Evolutionary conservation across 2,797 vertebrate genomes (phyloP), one percentile per base, ranked within the genome.

Genomic region (Acanthiza pusilla): DNA sequence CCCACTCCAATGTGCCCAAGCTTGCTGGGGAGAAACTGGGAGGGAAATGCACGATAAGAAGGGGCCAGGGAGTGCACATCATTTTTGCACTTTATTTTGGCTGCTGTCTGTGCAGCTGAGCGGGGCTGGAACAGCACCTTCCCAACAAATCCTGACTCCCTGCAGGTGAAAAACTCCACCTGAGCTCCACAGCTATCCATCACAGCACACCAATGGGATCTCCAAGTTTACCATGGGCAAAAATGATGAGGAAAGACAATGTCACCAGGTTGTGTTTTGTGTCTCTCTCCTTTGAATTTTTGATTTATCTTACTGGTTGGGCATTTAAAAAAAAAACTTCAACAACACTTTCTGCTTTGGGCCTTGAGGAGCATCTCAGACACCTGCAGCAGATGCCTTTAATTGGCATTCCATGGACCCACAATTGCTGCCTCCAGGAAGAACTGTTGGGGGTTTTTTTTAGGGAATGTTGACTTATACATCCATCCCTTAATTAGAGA

Each of bases 131-230:
- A 5, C 16, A n/a, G 27, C 19, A 23, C 27, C 48, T 54, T 47
- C 42, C 40, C 40, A 40, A 40, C 40, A 40, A 14, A 40, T 40
- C 40, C 40, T 40, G 40, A 14, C 40, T 40, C 40, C 40, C 40
- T 40, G 40, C 40, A 40, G 40, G 40, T 40, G 11, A 40, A 40
- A 40, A 40, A 40, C 34, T 13, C 1, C 2, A 10, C 10, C 3
- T n/a, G 17, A 15, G 27, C 5, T 32, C 27, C 38, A 21, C 71
- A 47, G 5, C 53, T 3, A 23, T 6, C 0, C 0, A 22, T 34
- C 23, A 2, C n/a, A 20, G 2, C 67, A 7, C 25, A 16, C 16
- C 1, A 3, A 23, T 1, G 16, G 3, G 13, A 19, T 18, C 36
- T 11, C 60, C 30, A 23, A 25, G 10, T 51, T 16, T 4, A 48